Conservation (phyloP, 1,140 invertebrate species). For the Whitmania pigra region DNA sequence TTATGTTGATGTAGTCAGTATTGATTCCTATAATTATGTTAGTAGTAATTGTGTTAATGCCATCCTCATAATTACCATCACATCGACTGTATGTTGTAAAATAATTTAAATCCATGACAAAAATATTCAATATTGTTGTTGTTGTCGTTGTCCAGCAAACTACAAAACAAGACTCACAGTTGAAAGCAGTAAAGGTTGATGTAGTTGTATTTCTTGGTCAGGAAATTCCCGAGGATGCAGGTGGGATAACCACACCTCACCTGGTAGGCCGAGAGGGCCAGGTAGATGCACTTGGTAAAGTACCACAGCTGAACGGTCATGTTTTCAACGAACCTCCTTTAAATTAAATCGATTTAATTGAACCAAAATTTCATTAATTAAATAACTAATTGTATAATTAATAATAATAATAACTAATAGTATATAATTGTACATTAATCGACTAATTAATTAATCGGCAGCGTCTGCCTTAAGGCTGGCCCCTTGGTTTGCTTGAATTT, state of each 20-base stretch:
- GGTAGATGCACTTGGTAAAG: conserved; percentile 87
- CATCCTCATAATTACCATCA: neutral
- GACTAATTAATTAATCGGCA: no score
- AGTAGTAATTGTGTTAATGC: neutral
- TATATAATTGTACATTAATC: no score
- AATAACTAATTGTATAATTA: no score
- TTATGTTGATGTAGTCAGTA: neutral
- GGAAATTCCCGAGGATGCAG: conserved; percentile 88
- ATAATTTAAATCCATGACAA: neutral
- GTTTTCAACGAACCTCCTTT: conserved; percentile 32
- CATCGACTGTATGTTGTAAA: no score
- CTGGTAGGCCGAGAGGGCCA: conserved; percentile 85
- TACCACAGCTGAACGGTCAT: conserved; percentile 86
- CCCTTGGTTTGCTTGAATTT: no score
- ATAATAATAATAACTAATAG: no score
- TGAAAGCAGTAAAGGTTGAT: conserved; percentile 45
- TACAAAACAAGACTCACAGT: neutral
- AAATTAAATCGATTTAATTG: no score
- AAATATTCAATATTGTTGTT: neutral
- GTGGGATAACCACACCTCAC: conserved; percentile 86
- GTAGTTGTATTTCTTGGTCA: conserved; percentile 85
- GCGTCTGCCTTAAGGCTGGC: no score
- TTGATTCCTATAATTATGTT: neutral
- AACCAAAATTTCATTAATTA: no score
- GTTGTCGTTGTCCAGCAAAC: neutral